Conservation (phyloP, 2,888 invertebrate genomes). For the Lymantria monacha region DNA sequence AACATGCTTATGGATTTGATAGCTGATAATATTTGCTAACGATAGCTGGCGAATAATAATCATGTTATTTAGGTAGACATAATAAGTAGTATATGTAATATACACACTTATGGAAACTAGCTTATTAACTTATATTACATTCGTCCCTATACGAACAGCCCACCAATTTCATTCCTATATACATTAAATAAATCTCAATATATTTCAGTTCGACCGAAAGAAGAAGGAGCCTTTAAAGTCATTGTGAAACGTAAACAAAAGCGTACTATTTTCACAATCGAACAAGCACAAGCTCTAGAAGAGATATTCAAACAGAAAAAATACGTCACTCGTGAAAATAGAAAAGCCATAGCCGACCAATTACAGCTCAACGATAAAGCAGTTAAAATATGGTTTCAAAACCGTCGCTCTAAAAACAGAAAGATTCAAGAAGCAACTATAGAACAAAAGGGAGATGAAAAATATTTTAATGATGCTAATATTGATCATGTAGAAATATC, state of each 20-base stretch:
- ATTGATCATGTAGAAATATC: background rate
- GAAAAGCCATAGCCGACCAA: background rate
- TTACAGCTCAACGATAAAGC: background rate
- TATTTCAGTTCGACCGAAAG: background rate
- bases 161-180: background rate
- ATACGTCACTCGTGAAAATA: background rate
- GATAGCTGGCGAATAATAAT: no score
- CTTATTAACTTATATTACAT: no score
- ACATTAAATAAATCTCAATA: background rate
- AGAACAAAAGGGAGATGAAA: background rate
- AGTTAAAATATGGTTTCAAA: constrained; percentile 1
- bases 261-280: background rate
- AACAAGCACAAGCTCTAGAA: background rate
- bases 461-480: background rate
- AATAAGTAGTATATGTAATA: no score
- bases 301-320: background rate
- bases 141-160: background rate
- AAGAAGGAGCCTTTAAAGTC: background rate
- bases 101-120: no score
- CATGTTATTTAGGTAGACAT: no score
- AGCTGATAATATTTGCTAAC: no score
- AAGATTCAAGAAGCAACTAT: background rate
- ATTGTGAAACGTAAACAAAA: background rate
- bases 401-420: background rate
- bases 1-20: no score